phyloP scores from a whole-genome alignment of 2,797 vertebrate genomes.

The Chanos chanos region DNA sequence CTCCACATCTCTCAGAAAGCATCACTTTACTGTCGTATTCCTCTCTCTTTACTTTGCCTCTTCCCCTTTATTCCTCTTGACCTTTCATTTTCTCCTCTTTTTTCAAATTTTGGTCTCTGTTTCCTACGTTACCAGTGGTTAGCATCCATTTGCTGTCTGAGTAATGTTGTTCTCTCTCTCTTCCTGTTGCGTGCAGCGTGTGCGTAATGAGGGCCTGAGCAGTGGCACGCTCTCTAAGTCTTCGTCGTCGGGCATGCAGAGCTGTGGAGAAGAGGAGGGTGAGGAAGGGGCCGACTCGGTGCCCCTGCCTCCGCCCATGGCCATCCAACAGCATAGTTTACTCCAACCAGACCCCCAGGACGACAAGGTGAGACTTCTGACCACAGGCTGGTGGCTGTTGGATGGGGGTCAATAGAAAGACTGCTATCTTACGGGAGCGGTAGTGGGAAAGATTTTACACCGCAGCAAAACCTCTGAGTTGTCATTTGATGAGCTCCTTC shows the following conservation, averaged over 20 bases:
- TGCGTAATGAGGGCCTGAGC: slow-evolving; percentile 93
- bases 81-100: neutral
- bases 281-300: slow-evolving; percentile 93
- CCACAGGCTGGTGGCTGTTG: slow-evolving; percentile 4
- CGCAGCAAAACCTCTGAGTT: neutral
- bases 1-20: too few relatives aligned
- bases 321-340: slow-evolving; percentile 98
- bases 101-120: neutral
- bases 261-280: slow-evolving; percentile 97
- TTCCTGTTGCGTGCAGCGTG: slow-evolving; percentile 75
- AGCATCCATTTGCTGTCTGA: neutral
- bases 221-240: slow-evolving; percentile 97
- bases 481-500: neutral
- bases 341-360: slow-evolving; percentile 95
- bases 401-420: neutral
- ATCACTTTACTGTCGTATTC: too few relatives aligned
- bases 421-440: neutral
- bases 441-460: too few relatives aligned
- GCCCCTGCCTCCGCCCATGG: slow-evolving; percentile 95
- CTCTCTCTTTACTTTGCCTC: neutral
- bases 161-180: neutral
- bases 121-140: neutral
- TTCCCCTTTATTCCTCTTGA: neutral
- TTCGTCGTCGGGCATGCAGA: slow-evolving; percentile 98
- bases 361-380: slow-evolving; percentile 83